Evolutionary conservation across 2,113 vertebrate species (phyloP).

Genomic region (Calypte anna): DNA sequence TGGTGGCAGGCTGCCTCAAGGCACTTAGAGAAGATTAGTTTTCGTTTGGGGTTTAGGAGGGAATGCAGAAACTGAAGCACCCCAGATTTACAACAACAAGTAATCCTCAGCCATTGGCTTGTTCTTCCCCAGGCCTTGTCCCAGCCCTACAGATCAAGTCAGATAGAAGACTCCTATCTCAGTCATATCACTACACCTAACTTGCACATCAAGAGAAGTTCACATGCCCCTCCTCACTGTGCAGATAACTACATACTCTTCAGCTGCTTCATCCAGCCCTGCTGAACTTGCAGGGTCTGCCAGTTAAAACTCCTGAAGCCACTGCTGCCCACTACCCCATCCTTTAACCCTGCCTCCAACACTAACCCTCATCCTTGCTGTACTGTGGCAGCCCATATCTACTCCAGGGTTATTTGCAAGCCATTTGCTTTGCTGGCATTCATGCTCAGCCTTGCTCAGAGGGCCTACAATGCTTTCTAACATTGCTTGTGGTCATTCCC

Average conservation of each 20-base stretch:
- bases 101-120: neutral
- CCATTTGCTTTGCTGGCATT: neutral
- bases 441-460: neutral
- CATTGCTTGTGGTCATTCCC: neutral
- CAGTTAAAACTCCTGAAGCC: neutral
- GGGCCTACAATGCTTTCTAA: neutral
- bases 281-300: neutral
- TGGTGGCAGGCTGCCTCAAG: neutral
- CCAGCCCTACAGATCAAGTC: neutral
- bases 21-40: neutral
- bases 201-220: neutral
- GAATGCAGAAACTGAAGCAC: neutral
- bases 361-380: neutral
- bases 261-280: neutral
- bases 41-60: neutral
- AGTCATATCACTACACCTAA: neutral
- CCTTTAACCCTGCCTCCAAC: neutral
- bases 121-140: neutral
- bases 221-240: neutral
- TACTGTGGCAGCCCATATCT: neutral
- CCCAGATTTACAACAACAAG: neutral
- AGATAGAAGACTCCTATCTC: neutral
- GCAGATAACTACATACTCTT: neutral
- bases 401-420: neutral
- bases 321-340: neutral